These are phyloP conservation scores for Styela clava DNA, from an alignment of 23 tunicate genomes.

Conservation along the genomic window DNA sequence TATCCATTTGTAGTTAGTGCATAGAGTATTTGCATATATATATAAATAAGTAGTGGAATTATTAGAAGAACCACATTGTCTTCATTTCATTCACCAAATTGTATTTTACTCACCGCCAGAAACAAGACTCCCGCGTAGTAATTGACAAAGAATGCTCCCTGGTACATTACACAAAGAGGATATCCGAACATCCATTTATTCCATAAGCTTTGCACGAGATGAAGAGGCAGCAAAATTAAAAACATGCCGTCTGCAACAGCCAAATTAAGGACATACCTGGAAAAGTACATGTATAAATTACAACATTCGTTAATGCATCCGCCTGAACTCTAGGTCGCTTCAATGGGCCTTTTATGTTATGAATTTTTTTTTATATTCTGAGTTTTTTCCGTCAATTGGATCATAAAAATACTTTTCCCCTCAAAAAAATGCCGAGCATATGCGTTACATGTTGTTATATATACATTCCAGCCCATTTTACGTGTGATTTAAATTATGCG, in stretches of 20 bases:
- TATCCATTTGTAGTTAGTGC: too few relatives aligned
- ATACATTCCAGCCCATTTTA: too few relatives aligned
- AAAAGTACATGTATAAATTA: background rate
- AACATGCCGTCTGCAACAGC: constrained; percentile 74
- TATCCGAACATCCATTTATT: constrained; percentile 48
- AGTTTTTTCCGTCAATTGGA: too few relatives aligned
- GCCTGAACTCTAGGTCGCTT: background rate
- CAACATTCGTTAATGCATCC: background rate
- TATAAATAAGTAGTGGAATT: too few relatives aligned
- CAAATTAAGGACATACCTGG: constrained; percentile 80
- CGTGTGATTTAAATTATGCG: too few relatives aligned
- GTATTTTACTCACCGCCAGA: constrained; percentile 64
- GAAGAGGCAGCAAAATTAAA: constrained; percentile 55
- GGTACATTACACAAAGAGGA: constrained; percentile 29
- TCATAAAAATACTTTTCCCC: too few relatives aligned
- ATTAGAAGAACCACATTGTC: too few relatives aligned
- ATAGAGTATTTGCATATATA: too few relatives aligned
- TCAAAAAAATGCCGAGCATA: too few relatives aligned
- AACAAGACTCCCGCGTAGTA: constrained; percentile 83
- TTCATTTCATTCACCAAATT: too few relatives aligned
- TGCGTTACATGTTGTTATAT: too few relatives aligned
- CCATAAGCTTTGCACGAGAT: constrained; percentile 24
- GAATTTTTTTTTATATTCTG: too few relatives aligned
- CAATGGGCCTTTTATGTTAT: background rate
- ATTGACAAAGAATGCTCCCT: constrained; percentile 60